Conservation (phyloP, 2,113 vertebrate species). For the Clarias gariepinus region DNA sequence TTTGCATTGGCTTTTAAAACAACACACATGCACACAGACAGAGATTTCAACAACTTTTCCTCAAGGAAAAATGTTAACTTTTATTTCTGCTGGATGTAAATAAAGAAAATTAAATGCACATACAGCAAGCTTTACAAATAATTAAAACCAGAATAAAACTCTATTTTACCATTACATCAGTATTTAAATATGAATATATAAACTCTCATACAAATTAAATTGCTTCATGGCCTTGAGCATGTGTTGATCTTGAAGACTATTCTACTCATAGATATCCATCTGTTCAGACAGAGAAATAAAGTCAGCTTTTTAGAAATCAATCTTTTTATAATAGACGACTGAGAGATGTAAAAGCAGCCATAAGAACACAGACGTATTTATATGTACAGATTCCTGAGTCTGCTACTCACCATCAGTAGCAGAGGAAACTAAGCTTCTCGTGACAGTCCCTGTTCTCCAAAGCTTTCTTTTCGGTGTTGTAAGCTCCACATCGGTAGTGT, state of each 20-base stretch:
- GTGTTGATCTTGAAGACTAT: background rate
- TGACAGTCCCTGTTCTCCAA: constrained; percentile 55
- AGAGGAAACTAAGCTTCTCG: constrained; percentile 58
- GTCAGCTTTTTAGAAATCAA: too few species aligned
- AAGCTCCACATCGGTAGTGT: constrained; percentile 49
- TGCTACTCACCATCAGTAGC: constrained; percentile 27
- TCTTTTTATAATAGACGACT: background rate
- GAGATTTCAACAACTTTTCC: too few species aligned
- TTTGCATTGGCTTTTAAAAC: too few species aligned
- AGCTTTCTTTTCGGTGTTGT: background rate
- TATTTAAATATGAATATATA: background rate
- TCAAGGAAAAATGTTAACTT: too few species aligned
- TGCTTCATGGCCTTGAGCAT: background rate
- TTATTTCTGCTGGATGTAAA: too few species aligned
- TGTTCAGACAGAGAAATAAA: background rate
- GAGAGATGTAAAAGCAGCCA: background rate
- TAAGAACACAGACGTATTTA: background rate
- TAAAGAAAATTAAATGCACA: too few species aligned
- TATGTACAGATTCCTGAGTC: background rate
- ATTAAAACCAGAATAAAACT: background rate
- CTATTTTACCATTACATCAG: background rate
- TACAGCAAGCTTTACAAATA: too few species aligned
- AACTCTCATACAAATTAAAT: background rate
- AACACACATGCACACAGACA: too few species aligned
- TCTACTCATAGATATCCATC: background rate